Percentiles rank a stretch among this genome's conserved stretches.
These are phyloP conservation scores for Clupea harengus DNA, from an alignment of 2,113 vertebrate genomes.

Conservation along the genomic window DNA sequence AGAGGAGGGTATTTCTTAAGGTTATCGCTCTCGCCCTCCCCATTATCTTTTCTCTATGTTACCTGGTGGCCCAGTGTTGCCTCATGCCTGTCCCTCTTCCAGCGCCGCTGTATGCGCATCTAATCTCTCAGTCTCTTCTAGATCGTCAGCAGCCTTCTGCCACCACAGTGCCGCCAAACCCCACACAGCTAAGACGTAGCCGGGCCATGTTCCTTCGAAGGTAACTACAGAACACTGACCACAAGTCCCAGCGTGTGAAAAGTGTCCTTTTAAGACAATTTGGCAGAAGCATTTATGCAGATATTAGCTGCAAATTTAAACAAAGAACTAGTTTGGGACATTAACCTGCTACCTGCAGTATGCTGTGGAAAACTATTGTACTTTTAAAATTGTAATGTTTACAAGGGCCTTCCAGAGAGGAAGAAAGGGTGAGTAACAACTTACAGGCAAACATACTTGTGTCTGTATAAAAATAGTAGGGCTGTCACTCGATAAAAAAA, in stretches of 20 bases:
- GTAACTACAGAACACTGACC: conserved; percentile 43
- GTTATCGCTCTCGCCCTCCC: not conserved
- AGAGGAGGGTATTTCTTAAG: not conserved
- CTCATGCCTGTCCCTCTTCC: not conserved
- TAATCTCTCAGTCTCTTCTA: conserved; percentile 93
- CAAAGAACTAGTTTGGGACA: not conserved
- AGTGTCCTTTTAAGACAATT: not conserved
- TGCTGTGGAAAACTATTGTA: not conserved
- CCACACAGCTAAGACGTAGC: conserved; percentile 77
- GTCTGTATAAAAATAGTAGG: not conserved
- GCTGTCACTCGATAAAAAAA: no score
- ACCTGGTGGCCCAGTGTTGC: not conserved
- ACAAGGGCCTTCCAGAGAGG: not conserved
- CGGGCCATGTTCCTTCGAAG: conserved; percentile 31
- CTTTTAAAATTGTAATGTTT: not conserved
- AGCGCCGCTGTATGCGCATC: conserved; percentile 62
- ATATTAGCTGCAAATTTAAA: not conserved
- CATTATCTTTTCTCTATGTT: conserved; percentile 51
- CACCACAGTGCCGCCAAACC: conserved; percentile 83
- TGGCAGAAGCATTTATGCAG: not conserved
- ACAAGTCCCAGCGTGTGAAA: not conserved
- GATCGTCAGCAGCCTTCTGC: conserved; percentile 94
- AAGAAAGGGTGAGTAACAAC: not conserved
- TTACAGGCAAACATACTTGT: not conserved
- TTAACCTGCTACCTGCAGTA: no score